A percentile compares a stretch with the other conserved stretches of the same genome.
These are phyloP conservation scores for Lepidochrysops patricia DNA, from an alignment of 2,888 invertebrate species.

Conservation along the genomic window DNA sequence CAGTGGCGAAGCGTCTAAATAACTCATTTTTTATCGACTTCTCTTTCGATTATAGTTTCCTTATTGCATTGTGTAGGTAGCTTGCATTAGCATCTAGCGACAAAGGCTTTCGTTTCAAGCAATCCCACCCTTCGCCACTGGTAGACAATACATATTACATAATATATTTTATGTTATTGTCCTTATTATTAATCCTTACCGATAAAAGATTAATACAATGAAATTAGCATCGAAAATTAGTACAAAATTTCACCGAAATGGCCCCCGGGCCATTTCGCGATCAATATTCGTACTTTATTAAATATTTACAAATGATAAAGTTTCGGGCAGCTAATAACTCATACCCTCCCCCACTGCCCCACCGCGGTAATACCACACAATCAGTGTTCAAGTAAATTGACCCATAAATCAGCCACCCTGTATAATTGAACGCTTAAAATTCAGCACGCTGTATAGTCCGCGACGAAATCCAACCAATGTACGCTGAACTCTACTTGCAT, in stretches of 20 bases:
- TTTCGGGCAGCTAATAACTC: slow-evolving; percentile 6
- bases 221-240: neutral
- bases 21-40: no score
- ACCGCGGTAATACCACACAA: slow-evolving; percentile 40
- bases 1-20: no score
- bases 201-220: neutral
- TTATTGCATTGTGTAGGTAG: no score
- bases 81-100: no score
- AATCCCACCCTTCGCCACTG: no score
- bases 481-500: neutral
- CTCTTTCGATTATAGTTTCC: no score
- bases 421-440: slow-evolving; percentile 53
- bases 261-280: neutral
- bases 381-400: slow-evolving; percentile 51
- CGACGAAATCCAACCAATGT: neutral
- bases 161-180: no score
- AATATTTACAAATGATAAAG: slow-evolving; percentile 12
- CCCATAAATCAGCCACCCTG: slow-evolving; percentile 46
- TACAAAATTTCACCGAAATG: neutral
- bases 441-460: slow-evolving; percentile 27
- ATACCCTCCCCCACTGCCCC: neutral
- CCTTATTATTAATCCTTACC: neutral
- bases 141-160: no score
- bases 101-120: no score
- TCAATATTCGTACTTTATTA: neutral